Evolutionary conservation across 2,113 vertebrate species (phyloP), one percentile per base, ranked within the genome.

Genomic region (Trichomycterus rosablanca): DNA sequence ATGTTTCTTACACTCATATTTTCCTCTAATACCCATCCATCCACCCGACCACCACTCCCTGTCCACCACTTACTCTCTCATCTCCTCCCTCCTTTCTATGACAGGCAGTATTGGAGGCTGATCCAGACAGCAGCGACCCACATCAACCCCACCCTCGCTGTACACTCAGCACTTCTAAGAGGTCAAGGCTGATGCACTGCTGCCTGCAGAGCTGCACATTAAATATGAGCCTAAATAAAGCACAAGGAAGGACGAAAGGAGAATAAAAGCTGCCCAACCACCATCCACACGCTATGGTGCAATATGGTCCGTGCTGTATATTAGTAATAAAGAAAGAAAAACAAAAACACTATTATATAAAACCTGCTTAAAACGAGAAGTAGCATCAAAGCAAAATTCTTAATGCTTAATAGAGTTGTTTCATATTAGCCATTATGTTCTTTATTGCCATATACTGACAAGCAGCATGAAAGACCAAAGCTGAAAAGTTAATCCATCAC

Each of bases 201-300:
- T 55, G 62, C 32, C 51, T 64, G 39, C 18, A 44, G 55, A 70
- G 52, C 45, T 26, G 40, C 58, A 55, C 69, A 62, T 57, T 71
- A 71, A 67, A 71, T 67, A 71, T 71, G 52, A 71, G 37, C 20
- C 56, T 44, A 71, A 66, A 71, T 61, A 71, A 49, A 59, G 39
- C 39, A 56, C 45, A 65, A 30, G 43, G 42, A 49, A 35, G 63
- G 46, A 46, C 11, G 23, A 40, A 28, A 39, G 15, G 56, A 64
- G 39, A 14, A 58, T 11, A 49, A 48, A 32, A 34, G 5, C 54
- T 34, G 18, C 48, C 58, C 57, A 37, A 63, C 28, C 30, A 23
- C 24, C 37, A 58, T 45, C 19, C 49, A 37, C 48, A 18, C 15
- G 12, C 9, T 40, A 48, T 23, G 23, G 28, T 49, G 14, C 23